Evolutionary conservation across 2,888 invertebrate genomes (phyloP).

Genomic region (Leptinotarsa tumamoca): DNA sequence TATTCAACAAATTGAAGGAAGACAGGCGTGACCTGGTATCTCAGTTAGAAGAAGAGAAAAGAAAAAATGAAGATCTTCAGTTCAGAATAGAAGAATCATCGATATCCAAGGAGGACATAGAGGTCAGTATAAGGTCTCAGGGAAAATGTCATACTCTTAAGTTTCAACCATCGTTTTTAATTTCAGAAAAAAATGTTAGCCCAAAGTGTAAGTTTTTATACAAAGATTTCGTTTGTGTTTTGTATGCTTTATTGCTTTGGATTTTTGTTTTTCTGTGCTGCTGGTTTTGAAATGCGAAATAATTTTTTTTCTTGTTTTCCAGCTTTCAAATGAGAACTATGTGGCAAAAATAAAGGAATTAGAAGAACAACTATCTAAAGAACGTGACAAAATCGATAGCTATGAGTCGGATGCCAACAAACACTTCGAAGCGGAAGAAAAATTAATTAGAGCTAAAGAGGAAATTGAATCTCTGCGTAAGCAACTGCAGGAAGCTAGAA

Average conservation of each 20-base stretch:
- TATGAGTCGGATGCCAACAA: constrained; percentile 71
- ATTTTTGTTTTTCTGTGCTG: constrained; percentile 7
- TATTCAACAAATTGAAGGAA: constrained; percentile 69
- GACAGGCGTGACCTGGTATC: constrained; percentile 71
- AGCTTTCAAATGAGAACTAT: constrained; percentile 68
- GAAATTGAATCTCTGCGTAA: constrained; percentile 70
- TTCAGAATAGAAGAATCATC: constrained; percentile 93
- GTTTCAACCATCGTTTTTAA: constrained; percentile 23
- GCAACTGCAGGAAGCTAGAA: constrained; percentile 70
- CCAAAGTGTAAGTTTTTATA: constrained; percentile 66
- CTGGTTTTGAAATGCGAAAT: background rate
- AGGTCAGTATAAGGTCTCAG: constrained; percentile 71
- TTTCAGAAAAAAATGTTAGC: constrained; percentile 67
- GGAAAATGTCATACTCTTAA: too few relatives aligned
- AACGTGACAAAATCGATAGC: constrained; percentile 66
- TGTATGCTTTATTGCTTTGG: constrained; percentile 9
- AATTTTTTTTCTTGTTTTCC: constrained; percentile 38
- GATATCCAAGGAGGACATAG: constrained; percentile 87
- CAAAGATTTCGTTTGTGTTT: constrained; percentile 24
- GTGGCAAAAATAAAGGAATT: constrained; percentile 68
- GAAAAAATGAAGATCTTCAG: constrained; percentile 89
- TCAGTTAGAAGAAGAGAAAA: constrained; percentile 81
- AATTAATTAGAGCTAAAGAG: constrained; percentile 73
- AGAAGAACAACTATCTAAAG: constrained; percentile 65
- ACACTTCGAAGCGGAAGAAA: constrained; percentile 73